Evolutionary conservation across 2,797 vertebrate genomes (phyloP), one percentile per base, ranked within the genome.

Genomic region (Typhlichthys eigenmanni): DNA sequence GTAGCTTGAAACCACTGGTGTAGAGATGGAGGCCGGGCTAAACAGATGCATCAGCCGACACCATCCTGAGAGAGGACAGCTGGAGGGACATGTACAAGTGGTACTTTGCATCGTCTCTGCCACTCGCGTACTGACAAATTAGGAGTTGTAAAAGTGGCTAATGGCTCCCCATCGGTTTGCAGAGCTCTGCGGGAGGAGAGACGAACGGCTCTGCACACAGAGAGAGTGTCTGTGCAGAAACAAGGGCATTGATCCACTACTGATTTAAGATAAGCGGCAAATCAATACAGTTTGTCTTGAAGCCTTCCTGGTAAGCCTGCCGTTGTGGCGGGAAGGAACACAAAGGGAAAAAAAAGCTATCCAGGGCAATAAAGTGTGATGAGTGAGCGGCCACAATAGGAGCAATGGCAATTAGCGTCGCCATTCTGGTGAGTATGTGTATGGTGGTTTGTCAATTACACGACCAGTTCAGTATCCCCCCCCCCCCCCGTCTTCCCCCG

Each of bases 41-140:
- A 80, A 75, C 82, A 87, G 85, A 90, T 83, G 80, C 82, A 89
- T 75, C 72, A 70, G 71, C 72, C 74, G 79, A 81, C 78, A 78
- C n/a, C 64, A 72, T 78, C 80, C 67, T 71, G 68, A 72, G 76
- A 72, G 74, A 69, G 69, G 74, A 82, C 78, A 89, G 87, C 84
- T 78, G 68, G 85, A 69, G 72, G 64, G 73, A 78, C 38, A 5
- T 68, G 81, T 83, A 79, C 69, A 79, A 72, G 71, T 60, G 67
- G 76, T 75, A 67, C 62, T 55, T 60, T 78, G 79, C 80, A 88
- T 85, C 24, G 81, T 81, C 88, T 82, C 58, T 61, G 74, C 69
- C 63, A 65, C 66, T 68, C 59, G 52, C 65, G 72, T 80, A 67
- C 66, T 70, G 68, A 82, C 50, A 58, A 85, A 85, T 83, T 67